Evolutionary conservation across 1,140 invertebrate species (phyloP), one percentile per base, ranked within the genome.

Genomic region (Spodoptera litura): DNA sequence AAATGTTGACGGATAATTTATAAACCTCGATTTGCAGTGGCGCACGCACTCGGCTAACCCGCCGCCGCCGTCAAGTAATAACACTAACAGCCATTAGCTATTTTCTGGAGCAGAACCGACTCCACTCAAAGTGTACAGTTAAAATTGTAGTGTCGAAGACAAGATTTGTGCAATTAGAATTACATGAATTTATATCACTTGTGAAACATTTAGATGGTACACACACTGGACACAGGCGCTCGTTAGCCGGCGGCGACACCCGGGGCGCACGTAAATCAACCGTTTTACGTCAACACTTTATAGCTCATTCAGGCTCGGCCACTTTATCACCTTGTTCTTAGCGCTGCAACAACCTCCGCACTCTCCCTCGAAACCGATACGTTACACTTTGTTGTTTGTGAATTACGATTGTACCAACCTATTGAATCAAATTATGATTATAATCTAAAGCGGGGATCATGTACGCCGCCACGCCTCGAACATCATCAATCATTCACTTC

Each of bases 211-310:
- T 53, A 55, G 66, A 35, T 72, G 12, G 38, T 62, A n/a, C 44
- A 49, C 56, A 35, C 62, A 61, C 61, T 20, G 61, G 61, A 15
- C 35, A 13, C 72, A 12, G 38, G 72, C 70, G 79, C 80, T 80
- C 78, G 83, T 82, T 81, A 80, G 80, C 78, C 68, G 79, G 53
- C 77, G 75, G 70, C 79, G 79, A 81, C 79, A 78, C 78, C 74
- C 74, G 78, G 66, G 61, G 77, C 80, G 75, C 68, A 61, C 66
- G 77, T 85, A 83, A 85, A 85, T 83, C 84, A 85, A 78, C 59
- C 62, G 79, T 81, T 83, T 83, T 83, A 83, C 78, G 74, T 85
- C 84, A 83, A 81, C 84, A 85, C 80, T 85, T 85, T 85, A 85
- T 85, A 85, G 82, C 80, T 85, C 82, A 85, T 83, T 82, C 80